Evolutionary conservation across 1,140 invertebrate species (phyloP).

Genomic region (Drosophila suzukii): DNA sequence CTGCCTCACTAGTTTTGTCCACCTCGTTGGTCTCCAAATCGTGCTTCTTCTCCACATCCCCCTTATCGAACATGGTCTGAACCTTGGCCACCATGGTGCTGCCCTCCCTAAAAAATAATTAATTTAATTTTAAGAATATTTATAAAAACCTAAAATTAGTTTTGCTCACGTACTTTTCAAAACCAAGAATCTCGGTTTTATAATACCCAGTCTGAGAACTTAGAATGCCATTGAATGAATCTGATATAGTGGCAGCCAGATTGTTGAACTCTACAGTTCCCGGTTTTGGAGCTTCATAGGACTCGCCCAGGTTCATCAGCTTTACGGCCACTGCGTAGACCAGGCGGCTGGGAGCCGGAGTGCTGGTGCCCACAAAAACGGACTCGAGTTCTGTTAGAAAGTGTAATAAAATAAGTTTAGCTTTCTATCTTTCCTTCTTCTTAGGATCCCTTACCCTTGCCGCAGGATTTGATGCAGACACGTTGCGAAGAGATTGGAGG

Average conservation of each 20-base stretch:
- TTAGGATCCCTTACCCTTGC: slow-evolving; percentile 85
- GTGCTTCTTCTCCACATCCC: slow-evolving; percentile 86
- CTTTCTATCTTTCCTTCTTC: accelerated
- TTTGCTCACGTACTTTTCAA: slow-evolving; percentile 88
- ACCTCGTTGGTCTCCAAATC: slow-evolving; percentile 84
- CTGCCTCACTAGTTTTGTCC: slow-evolving; percentile 72
- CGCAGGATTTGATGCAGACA: slow-evolving; percentile 93
- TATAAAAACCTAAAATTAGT: too few species aligned
- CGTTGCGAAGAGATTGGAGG: slow-evolving; percentile 92
- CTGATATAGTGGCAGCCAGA: slow-evolving; percentile 88
- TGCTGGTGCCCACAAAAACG: slow-evolving; percentile 86
- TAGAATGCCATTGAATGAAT: slow-evolving; percentile 88
- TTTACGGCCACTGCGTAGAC: slow-evolving; percentile 91
- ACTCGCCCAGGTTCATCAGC: slow-evolving; percentile 90
- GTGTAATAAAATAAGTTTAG: background rate
- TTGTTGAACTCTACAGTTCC: slow-evolving; percentile 90
- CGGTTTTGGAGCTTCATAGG: slow-evolving; percentile 89
- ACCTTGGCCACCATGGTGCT: slow-evolving; percentile 88
- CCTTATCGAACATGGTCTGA: slow-evolving; percentile 88
- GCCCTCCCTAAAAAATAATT: slow-evolving; percentile 84
- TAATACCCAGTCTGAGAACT: slow-evolving; percentile 90
- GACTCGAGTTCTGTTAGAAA: slow-evolving; percentile 79
- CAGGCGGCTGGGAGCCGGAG: slow-evolving; percentile 87
- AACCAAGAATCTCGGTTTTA: slow-evolving; percentile 88
- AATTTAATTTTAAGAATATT: too few species aligned